Evolutionary conservation across 2,113 vertebrate species (phyloP).

Genomic region (Ancistrus triradiatus): DNA sequence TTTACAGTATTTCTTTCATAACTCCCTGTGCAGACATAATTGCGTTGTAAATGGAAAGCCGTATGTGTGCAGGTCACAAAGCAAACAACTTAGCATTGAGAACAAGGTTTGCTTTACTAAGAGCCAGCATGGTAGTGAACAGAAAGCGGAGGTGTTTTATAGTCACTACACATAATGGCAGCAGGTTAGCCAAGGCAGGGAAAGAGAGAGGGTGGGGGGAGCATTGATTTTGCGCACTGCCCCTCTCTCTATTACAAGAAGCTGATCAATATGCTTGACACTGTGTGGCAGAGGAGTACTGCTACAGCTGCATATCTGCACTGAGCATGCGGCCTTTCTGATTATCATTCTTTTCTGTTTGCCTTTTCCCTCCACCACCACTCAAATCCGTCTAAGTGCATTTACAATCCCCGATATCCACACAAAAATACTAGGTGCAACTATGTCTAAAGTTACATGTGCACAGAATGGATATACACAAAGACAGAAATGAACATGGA

Average conservation of each 20-base stretch:
- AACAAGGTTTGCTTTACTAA: slow-evolving; percentile 26
- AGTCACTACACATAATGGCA: slow-evolving; percentile 63
- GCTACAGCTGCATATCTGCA: slow-evolving; percentile 51
- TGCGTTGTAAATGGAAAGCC: background rate
- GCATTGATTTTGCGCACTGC: slow-evolving; percentile 74
- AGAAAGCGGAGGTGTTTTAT: slow-evolving; percentile 53
- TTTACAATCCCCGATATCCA: slow-evolving; percentile 9
- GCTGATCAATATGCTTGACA: slow-evolving; percentile 67
- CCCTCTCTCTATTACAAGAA: slow-evolving; percentile 70
- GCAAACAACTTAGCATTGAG: slow-evolving; percentile 17
- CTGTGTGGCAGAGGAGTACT: slow-evolving; percentile 43
- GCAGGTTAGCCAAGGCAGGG: slow-evolving; percentile 36
- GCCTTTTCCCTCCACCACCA: slow-evolving; percentile 43
- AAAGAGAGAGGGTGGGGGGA: slow-evolving; percentile 46
- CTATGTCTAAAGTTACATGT: slow-evolving; percentile 7
- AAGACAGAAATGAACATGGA: slow-evolving; percentile 1
- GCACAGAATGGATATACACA: slow-evolving; percentile 8
- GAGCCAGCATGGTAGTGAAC: slow-evolving; percentile 15
- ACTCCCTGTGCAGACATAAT: no score
- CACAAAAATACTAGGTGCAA: background rate
- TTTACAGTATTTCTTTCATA: no score
- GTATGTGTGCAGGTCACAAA: slow-evolving; percentile 33
- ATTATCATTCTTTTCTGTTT: slow-evolving; percentile 61
- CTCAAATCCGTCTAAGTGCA: slow-evolving; percentile 38
- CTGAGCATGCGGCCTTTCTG: slow-evolving; percentile 54